A percentile compares a stretch with the other conserved stretches of the same genome.
These are phyloP conservation scores for Telmatherina bonti DNA, from an alignment of 2,797 vertebrate genomes.

Conservation along the genomic window DNA sequence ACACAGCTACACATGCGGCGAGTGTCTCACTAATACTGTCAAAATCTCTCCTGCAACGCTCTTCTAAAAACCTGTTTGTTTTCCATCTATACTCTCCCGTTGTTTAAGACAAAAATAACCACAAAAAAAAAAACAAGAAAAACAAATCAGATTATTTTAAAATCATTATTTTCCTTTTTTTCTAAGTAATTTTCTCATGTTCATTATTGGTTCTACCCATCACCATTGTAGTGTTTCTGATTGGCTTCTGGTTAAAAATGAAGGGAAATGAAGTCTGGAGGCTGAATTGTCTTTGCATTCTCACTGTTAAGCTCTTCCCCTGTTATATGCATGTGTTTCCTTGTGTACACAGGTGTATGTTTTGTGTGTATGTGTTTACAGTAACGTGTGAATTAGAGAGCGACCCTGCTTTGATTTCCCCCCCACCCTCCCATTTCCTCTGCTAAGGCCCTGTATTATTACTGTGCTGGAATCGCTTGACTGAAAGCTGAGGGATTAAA, in stretches of 20 bases:
- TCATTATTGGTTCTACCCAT: not conserved
- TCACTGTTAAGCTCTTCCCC: slow-evolving; percentile 12
- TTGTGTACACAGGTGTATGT: slow-evolving; percentile 71
- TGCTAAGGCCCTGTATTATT: slow-evolving; percentile 66
- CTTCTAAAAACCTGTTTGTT: not conserved
- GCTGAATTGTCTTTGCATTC: slow-evolving; percentile 19
- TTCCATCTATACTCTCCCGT: not conserved
- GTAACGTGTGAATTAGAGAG: slow-evolving; percentile 71
- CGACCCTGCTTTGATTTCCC: slow-evolving; percentile 57
- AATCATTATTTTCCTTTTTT: no score
- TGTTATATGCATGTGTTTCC: slow-evolving; percentile 30
- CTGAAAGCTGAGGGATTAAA: slow-evolving; percentile 80
- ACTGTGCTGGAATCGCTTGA: slow-evolving; percentile 67
- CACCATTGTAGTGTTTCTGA: not conserved
- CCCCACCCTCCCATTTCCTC: slow-evolving; percentile 57
- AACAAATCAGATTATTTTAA: not conserved
- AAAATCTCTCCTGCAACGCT: not conserved
- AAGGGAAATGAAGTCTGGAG: not conserved
- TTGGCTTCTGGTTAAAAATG: slow-evolving; percentile 1
- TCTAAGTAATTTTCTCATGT: no score
- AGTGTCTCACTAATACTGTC: not conserved
- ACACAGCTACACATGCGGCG: not conserved
- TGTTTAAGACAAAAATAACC: not conserved
- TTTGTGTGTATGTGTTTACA: slow-evolving; percentile 62
- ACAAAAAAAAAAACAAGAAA: not conserved